Conservation (phyloP, 2,113 vertebrate species). For the Phoenicopterus ruber region DNA sequence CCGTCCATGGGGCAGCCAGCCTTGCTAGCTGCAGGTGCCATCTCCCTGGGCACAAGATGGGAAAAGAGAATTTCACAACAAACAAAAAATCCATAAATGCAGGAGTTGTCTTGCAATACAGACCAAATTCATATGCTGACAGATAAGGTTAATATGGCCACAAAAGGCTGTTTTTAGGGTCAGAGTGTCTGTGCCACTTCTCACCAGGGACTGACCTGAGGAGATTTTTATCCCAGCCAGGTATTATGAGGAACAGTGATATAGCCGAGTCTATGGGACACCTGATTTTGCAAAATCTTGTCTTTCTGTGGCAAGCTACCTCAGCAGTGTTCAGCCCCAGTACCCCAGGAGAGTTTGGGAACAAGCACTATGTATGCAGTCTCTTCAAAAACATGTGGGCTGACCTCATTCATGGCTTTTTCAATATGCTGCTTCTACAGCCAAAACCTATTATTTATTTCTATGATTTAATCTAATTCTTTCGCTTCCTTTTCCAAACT, state of each 20-base stretch:
- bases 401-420: not conserved
- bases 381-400: not conserved
- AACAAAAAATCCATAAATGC: not conserved
- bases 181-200: not conserved
- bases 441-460: not conserved
- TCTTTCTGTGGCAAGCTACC: not conserved
- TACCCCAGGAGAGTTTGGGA: not conserved
- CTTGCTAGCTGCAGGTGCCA: not conserved
- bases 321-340: not conserved
- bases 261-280: not conserved
- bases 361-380: not conserved
- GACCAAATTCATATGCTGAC: not conserved
- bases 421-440: not conserved
- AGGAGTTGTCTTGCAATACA: not conserved
- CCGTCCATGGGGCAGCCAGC: not conserved
- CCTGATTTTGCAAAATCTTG: not conserved
- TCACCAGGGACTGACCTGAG: not conserved
- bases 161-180: not conserved
- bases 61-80: not conserved
- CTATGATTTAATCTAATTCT: not conserved
- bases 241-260: not conserved
- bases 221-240: not conserved
- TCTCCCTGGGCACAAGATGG: not conserved
- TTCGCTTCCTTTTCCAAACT: not conserved
- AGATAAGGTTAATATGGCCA: not conserved